A percentile compares a stretch with the other conserved stretches of the same genome.
Evolutionary conservation across 2,888 invertebrate genomes (phyloP).

Genomic region (Brenthis ino): DNA sequence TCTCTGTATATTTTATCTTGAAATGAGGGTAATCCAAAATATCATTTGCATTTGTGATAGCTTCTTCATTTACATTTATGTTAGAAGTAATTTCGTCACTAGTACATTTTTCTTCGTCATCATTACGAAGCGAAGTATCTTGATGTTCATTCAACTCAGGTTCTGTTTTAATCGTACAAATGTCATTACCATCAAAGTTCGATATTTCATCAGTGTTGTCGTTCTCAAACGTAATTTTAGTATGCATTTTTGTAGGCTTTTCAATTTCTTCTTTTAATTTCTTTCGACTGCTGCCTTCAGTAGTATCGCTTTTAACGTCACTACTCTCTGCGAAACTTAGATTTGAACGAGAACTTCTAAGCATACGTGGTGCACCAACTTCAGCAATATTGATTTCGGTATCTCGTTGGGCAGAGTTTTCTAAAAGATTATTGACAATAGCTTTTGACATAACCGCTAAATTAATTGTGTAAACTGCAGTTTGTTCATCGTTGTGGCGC

Average conservation of each 20-base stretch:
- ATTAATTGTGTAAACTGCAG: conserved; percentile 71
- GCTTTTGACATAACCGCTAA: conserved; percentile 61
- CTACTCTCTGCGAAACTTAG: conserved; percentile 47
- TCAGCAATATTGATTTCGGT: conserved; percentile 19
- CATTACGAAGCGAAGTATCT: conserved; percentile 9
- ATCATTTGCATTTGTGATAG: conserved; percentile 34
- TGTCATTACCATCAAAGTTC: conserved; percentile 24
- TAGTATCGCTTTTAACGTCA: conserved; percentile 50
- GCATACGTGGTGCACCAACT: conserved; percentile 45
- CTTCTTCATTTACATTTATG: conserved; percentile 6
- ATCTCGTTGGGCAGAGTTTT: conserved; percentile 33
- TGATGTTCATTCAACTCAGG: conserved; percentile 15
- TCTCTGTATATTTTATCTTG: conserved; percentile 54
- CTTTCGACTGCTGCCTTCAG: conserved; percentile 38
- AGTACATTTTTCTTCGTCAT: conserved; percentile 13
- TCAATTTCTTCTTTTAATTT: conserved; percentile 20
- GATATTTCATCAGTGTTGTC: conserved; percentile 51
- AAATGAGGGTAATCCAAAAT: conserved; percentile 61
- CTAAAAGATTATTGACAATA: conserved; percentile 48
- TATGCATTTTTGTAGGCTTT: conserved; percentile 47
- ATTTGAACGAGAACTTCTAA: conserved; percentile 56
- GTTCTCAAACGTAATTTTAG: conserved; percentile 66
- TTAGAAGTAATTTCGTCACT: conserved; percentile 6
- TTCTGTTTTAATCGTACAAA: conserved; percentile 24
- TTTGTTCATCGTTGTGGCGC: conserved; percentile 77